Evolutionary conservation across 2,888 invertebrate species (phyloP).

Genomic region (Meiosimyza decipiens): DNA sequence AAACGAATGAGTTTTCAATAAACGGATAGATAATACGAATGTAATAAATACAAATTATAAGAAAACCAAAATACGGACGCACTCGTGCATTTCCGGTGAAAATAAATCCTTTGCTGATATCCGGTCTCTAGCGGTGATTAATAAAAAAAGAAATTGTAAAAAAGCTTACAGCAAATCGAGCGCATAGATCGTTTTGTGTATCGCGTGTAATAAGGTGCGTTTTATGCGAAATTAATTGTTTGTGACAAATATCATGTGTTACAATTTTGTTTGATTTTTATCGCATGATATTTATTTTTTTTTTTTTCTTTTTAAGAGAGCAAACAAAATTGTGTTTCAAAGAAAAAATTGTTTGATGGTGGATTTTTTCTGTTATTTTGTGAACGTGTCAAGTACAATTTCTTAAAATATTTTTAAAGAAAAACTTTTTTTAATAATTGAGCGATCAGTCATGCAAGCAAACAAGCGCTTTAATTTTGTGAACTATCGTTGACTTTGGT

Average conservation of each 20-base stretch:
- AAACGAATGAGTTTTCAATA: constrained; percentile 29
- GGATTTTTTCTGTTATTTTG: background rate
- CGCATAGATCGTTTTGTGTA: too few relatives aligned
- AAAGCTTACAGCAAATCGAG: background rate
- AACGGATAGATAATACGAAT: background rate
- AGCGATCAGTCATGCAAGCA: background rate
- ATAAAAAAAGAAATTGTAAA: background rate
- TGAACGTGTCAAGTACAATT: background rate
- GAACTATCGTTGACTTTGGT: constrained; percentile 36
- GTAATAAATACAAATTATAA: too few relatives aligned
- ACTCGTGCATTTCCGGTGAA: background rate
- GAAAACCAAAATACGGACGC: too few relatives aligned
- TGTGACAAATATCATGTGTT: too few relatives aligned
- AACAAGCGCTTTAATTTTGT: constrained; percentile 33
- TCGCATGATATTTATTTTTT: background rate
- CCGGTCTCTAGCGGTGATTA: background rate
- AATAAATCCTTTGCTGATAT: constrained; percentile 20
- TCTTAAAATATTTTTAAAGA: background rate
- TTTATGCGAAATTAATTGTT: too few relatives aligned
- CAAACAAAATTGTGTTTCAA: too few relatives aligned
- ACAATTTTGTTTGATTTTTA: background rate
- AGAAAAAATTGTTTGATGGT: background rate
- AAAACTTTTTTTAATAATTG: background rate
- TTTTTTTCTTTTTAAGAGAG: background rate
- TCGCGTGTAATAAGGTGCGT: too few relatives aligned